phyloP scores from a whole-genome alignment of 2,888 invertebrate species.

The Trissoscelio sp. region DNA sequence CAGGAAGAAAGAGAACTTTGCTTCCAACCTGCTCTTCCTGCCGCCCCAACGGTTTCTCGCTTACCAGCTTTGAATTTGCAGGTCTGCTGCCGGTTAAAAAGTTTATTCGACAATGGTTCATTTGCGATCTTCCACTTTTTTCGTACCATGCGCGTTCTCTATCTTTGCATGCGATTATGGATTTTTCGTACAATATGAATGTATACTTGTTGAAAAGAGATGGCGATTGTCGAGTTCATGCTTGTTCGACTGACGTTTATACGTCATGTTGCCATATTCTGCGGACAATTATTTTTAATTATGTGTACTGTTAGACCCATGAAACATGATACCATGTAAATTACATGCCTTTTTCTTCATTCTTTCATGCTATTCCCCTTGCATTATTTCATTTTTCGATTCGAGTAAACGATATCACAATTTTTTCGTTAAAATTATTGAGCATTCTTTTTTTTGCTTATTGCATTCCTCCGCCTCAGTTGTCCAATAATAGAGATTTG shows the following conservation, averaged over 20 bases:
- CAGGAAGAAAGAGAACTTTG: slow-evolving; percentile 46
- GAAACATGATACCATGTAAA: slow-evolving; percentile 19
- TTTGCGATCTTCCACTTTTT: slow-evolving; percentile 59
- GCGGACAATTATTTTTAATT: slow-evolving; percentile 48
- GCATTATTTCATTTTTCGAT: not conserved
- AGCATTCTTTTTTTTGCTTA: slow-evolving; percentile 1
- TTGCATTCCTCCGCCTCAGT: too few relatives aligned
- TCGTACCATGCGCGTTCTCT: slow-evolving; percentile 14
- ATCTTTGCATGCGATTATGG: slow-evolving; percentile 44
- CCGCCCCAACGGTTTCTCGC: slow-evolving; percentile 21
- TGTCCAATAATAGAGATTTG: not conserved
- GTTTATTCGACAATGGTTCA: slow-evolving; percentile 66
- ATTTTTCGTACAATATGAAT: slow-evolving; percentile 43
- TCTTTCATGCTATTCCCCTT: not conserved
- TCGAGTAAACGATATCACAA: not conserved
- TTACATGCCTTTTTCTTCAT: not conserved
- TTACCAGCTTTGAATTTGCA: slow-evolving; percentile 56
- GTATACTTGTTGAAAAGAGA: slow-evolving; percentile 10
- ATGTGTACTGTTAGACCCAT: not conserved
- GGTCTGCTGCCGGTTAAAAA: slow-evolving; percentile 39
- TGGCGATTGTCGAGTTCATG: slow-evolving; percentile 25
- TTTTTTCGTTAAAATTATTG: not conserved
- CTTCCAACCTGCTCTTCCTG: slow-evolving; percentile 41
- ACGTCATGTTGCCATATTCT: slow-evolving; percentile 9
- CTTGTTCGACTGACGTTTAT: slow-evolving; percentile 31